phyloP scores from a whole-genome alignment of 2,797 vertebrate genomes.

The Ptychadena robeensis region DNA sequence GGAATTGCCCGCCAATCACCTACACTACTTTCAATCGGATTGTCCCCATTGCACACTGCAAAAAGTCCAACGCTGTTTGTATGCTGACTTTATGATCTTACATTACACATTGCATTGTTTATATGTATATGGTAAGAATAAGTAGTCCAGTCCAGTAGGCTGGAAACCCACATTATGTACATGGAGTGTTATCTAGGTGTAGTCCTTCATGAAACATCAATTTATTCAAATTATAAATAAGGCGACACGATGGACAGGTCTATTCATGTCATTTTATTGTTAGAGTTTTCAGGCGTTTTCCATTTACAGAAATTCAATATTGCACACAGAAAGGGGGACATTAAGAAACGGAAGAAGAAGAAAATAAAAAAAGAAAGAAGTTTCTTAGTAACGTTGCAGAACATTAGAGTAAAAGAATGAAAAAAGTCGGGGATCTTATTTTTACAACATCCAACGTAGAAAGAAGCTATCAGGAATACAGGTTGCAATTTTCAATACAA shows the following conservation, averaged over 20 bases:
- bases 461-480: constrained; percentile 72
- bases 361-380: constrained; percentile 53
- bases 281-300: constrained; percentile 72
- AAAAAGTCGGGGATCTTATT: constrained; percentile 72
- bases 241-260: constrained; percentile 22
- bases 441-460: constrained; percentile 76
- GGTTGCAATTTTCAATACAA: constrained; percentile 77
- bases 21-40: too few relatives aligned
- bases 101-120: too few relatives aligned
- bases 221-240: constrained; percentile 17
- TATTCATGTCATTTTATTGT: constrained; percentile 80
- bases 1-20: too few relatives aligned
- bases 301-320: constrained; percentile 72
- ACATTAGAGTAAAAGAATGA: constrained; percentile 59
- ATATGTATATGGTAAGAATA: too few relatives aligned
- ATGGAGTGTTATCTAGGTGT: too few relatives aligned
- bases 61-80: too few relatives aligned
- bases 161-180: too few relatives aligned
- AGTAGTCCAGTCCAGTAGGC: too few relatives aligned
- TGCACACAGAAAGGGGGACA: constrained; percentile 64
- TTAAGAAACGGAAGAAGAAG: constrained; percentile 39
- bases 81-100: too few relatives aligned
- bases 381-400: constrained; percentile 63
- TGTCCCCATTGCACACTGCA: too few relatives aligned
- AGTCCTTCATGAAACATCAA: too few relatives aligned